Conservation (phyloP, 23 tunicate species). For the Halocynthia roretzi region DNA sequence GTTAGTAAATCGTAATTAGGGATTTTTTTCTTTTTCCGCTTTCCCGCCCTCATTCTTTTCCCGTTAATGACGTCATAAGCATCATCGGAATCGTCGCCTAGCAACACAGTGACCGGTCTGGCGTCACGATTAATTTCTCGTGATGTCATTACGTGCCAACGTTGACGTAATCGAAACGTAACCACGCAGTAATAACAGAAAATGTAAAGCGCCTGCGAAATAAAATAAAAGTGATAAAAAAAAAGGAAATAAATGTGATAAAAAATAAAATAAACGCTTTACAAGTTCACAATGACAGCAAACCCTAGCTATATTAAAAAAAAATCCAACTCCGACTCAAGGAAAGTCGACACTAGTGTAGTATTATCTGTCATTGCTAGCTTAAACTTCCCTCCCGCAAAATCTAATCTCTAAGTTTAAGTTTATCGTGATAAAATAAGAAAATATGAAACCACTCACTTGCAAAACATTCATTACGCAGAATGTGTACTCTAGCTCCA, state of each 20-base stretch:
- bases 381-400: too few relatives aligned
- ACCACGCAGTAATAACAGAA: constrained; percentile 15
- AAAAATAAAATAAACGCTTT: too few relatives aligned
- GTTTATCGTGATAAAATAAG: background rate
- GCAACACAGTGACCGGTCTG: constrained; percentile 21
- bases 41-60: background rate
- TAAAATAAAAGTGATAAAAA: background rate
- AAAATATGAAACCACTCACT: background rate
- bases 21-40: background rate
- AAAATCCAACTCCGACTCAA: too few relatives aligned
- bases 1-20: constrained; percentile 9
- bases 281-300: too few relatives aligned
- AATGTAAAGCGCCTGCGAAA: constrained; percentile 11
- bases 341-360: too few relatives aligned
- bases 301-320: too few relatives aligned
- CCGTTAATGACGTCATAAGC: constrained; percentile 15
- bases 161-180: constrained; percentile 15
- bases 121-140: constrained; percentile 8
- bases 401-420: too few relatives aligned
- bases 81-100: constrained; percentile 9
- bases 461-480: background rate
- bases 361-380: too few relatives aligned
- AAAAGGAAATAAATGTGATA: too few relatives aligned
- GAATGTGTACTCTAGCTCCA: background rate
- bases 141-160: background rate